Base-by-base conservation (phyloP, 2,888 invertebrate species). In the Lottia gigantea region DNA sequence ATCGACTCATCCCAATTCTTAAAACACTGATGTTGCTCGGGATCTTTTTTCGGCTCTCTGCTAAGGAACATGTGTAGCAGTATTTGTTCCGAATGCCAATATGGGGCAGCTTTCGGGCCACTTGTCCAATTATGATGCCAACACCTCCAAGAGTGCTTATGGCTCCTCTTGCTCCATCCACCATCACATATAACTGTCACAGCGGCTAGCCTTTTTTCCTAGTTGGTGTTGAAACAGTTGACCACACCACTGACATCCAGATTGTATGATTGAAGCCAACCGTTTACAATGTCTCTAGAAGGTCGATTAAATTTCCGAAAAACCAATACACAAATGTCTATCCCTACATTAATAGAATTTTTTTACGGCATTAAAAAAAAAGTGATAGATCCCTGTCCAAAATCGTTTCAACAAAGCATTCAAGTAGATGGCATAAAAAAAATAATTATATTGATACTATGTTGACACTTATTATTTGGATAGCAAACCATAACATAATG, bases 171-270 rank as follows among this genome's bases (percentile, higher is more conserved):
- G 6, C 64, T 62, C 77, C 76, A 79, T 14, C 77, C 77, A 15
- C 75, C 77, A 72, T 79, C 78, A 55, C 49, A n/a, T n/a, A n/a
- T n/a, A 0, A 78, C 77, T n/a, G 77, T 74, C 3, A 77, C 72
- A 11, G 72, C 71, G 0, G 77, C 75, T 2, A 77, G 11, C 14
- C 64, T 31, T 63, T 66, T 55, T 55, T 78, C 75, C 47, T 78
- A n/a, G 23, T 68, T 70, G 65, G 62, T 75, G 71, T 15, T 70
- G 47, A n/a, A 62, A 23, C 31, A 72, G 49, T 3, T 62, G 46
- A 7, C 45, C 15, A 4, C 67, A 3, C 73, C 67, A 75, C 71
- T 68, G 70, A 6, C 23, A 16, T 16, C 73, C 68, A 45, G n/a
- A n/a, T n/a, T n/a, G n/a, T n/a, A n/a, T n/a, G n/a, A n/a, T n/a